These are phyloP conservation scores for Lymantria dispar DNA, from an alignment of 2,888 invertebrate genomes.

Conservation along the genomic window DNA sequence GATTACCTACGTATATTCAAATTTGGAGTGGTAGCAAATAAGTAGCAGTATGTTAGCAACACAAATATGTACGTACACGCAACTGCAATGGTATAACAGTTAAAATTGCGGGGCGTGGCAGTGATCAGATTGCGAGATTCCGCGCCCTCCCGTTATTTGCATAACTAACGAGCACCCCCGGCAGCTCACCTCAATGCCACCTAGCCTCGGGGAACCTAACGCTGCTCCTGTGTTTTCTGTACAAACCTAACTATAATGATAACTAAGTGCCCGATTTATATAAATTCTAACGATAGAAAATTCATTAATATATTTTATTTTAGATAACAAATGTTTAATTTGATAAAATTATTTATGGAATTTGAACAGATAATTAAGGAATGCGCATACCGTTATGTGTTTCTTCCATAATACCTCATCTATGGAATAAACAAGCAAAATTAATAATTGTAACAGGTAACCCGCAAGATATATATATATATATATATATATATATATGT, in stretches of 20 bases:
- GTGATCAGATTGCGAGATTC: slow-evolving; percentile 29
- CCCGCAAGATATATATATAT: no score
- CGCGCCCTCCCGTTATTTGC: slow-evolving; percentile 52
- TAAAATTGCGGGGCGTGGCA: slow-evolving; percentile 31
- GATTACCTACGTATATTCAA: not conserved
- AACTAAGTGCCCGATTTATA: no score
- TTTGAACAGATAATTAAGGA: no score
- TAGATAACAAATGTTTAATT: no score
- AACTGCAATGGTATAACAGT: slow-evolving; percentile 3
- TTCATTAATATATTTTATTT: no score
- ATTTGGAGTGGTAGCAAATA: not conserved
- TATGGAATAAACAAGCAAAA: no score
- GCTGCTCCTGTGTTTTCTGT: not conserved
- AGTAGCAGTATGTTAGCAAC: not conserved
- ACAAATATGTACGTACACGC: not conserved
- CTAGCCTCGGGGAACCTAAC: slow-evolving; percentile 22
- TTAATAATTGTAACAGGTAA: no score
- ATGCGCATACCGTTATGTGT: no score
- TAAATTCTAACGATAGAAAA: no score
- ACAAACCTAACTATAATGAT: not conserved
- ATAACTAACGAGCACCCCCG: slow-evolving; percentile 64
- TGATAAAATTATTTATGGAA: no score
- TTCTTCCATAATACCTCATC: no score
- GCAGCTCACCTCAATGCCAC: slow-evolving; percentile 21
- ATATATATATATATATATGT: no score